Conservation (phyloP, 53 echinoderm and acorn worm genomes). For the Astropecten irregularis region DNA sequence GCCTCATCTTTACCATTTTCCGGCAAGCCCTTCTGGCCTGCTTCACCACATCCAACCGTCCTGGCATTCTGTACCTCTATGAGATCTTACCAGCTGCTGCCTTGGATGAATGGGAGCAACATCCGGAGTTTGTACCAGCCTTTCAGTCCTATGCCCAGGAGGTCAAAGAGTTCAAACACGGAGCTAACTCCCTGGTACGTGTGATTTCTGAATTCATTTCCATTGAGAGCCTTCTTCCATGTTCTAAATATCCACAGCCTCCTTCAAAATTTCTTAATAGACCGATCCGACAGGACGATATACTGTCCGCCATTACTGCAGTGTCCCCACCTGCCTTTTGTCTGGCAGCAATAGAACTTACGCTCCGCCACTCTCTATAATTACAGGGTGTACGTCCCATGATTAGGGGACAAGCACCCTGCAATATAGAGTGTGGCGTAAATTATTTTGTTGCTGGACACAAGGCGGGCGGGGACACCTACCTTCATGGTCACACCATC, state of each 20-base stretch:
- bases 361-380: too few relatives aligned
- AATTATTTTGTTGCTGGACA: too few relatives aligned
- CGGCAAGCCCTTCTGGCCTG: slow-evolving; percentile 61
- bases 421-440: too few relatives aligned
- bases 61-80: slow-evolving; percentile 67
- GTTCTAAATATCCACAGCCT: neutral
- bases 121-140: slow-evolving; percentile 43
- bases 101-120: slow-evolving; percentile 67
- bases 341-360: too few relatives aligned
- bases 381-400: too few relatives aligned
- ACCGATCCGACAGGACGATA: too few relatives aligned
- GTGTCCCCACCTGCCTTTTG: too few relatives aligned
- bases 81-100: slow-evolving; percentile 58
- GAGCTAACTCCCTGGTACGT: slow-evolving; percentile 58
- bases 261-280: neutral
- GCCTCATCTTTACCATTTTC: slow-evolving; percentile 66
- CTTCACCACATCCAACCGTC: slow-evolving; percentile 79
- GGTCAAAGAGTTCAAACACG: slow-evolving; percentile 67
- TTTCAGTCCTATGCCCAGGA: slow-evolving; percentile 51
- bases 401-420: too few relatives aligned
- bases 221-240: neutral
- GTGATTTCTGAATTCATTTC: neutral
- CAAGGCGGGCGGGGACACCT: too few relatives aligned
- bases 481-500: too few relatives aligned
- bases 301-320: too few relatives aligned